These are phyloP conservation scores for Morbakka virulenta DNA, from an alignment of 30 jellyfish, hydroid and myxozoan genomes.

Conservation along the genomic window DNA sequence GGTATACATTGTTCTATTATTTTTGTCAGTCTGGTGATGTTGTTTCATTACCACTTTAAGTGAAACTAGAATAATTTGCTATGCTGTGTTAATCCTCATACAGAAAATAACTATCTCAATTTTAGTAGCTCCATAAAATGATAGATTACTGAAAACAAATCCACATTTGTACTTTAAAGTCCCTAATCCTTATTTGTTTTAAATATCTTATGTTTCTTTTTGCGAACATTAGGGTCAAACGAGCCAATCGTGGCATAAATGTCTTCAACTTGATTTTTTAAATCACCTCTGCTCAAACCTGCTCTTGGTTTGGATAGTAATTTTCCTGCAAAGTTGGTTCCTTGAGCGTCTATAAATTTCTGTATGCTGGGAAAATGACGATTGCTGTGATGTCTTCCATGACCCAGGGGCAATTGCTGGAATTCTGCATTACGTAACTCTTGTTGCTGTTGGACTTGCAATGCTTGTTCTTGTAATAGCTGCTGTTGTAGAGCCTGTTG, in stretches of 20 bases:
- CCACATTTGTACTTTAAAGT: too few relatives aligned
- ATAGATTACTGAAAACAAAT: too few relatives aligned
- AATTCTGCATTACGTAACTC: background rate
- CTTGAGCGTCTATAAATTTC: background rate
- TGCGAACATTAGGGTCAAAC: slow-evolving; percentile 75
- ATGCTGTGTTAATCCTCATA: too few relatives aligned
- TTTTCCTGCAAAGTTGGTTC: slow-evolving; percentile 21
- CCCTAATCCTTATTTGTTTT: background rate
- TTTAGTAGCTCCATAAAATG: too few relatives aligned
- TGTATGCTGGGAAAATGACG: background rate
- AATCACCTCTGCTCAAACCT: slow-evolving; percentile 14
- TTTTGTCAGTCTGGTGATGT: too few relatives aligned
- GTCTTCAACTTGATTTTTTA: slow-evolving; percentile 32
- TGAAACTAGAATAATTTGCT: too few relatives aligned
- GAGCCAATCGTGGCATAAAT: slow-evolving; percentile 77
- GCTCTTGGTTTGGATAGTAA: slow-evolving; percentile 5
- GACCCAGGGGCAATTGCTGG: slow-evolving; percentile 40
- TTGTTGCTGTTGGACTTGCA: background rate
- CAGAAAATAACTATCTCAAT: too few relatives aligned
- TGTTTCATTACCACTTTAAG: too few relatives aligned
- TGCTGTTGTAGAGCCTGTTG: slow-evolving; percentile 17
- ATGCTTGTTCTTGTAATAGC: background rate
- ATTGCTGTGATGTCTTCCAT: slow-evolving; percentile 47
- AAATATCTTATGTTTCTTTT: slow-evolving; percentile 12
- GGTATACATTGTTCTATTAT: too few relatives aligned